Conservation (phyloP, 2,113 vertebrate genomes). For the Isurus oxyrinchus region DNA sequence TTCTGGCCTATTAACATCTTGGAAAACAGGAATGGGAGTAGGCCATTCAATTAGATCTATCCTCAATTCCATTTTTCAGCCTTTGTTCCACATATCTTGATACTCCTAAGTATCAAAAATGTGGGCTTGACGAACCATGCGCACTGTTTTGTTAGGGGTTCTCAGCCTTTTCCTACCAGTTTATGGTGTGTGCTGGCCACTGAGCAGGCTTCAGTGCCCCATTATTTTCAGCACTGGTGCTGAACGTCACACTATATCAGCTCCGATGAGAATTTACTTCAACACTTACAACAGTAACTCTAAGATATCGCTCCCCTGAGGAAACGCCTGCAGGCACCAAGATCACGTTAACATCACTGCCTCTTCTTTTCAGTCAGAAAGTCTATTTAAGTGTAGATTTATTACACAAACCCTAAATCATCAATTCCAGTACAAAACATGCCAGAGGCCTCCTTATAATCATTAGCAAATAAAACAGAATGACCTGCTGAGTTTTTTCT, state of each 20-base stretch:
- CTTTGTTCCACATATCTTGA: not conserved
- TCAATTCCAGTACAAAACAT: not conserved
- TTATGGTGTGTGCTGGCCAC: not conserved
- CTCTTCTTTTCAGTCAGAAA: not conserved
- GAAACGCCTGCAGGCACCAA: not conserved
- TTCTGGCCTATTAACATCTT: not conserved
- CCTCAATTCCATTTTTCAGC: not conserved
- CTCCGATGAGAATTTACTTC: not conserved
- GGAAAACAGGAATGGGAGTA: not conserved
- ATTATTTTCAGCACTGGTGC: not conserved
- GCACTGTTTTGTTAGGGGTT: not conserved
- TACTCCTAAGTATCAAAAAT: not conserved
- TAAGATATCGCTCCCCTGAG: not conserved
- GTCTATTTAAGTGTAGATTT: not conserved
- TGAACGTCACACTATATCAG: not conserved
- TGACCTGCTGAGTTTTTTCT: not conserved
- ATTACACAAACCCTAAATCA: not conserved
- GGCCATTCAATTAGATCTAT: not conserved
- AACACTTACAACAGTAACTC: not conserved
- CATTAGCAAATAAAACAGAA: not conserved
- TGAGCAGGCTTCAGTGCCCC: not conserved
- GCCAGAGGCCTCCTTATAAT: not conserved
- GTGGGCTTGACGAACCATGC: not conserved
- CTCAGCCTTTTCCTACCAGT: not conserved
- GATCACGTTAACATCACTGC: not conserved